Evolutionary conservation across 2,113 vertebrate species (phyloP).

Genomic region (Cyrtonyx montezumae): DNA sequence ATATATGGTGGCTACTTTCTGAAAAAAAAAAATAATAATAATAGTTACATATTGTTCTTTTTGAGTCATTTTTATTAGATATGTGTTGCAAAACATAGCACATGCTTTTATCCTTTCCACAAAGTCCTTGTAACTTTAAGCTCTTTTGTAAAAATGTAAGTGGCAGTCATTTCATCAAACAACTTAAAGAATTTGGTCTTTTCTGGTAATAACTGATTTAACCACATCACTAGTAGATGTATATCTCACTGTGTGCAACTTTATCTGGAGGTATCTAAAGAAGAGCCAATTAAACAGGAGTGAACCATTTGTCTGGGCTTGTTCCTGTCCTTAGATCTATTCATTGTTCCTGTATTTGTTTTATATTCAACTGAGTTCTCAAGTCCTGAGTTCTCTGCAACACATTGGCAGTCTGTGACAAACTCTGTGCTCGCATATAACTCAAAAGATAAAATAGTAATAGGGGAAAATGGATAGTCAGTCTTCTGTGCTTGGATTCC

Average conservation of each 20-base stretch:
- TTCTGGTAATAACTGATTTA: neutral
- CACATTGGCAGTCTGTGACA: neutral
- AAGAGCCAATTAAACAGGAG: neutral
- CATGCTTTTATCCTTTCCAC: neutral
- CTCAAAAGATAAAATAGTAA: constrained; percentile 53
- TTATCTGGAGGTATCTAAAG: neutral
- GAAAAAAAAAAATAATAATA: neutral
- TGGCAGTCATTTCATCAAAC: neutral
- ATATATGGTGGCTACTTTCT: neutral
- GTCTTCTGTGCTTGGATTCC: constrained; percentile 32
- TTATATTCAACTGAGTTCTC: neutral
- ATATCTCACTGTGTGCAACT: neutral
- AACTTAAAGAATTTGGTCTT: neutral
- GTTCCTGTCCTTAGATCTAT: neutral
- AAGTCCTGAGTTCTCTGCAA: neutral
- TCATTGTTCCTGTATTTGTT: neutral
- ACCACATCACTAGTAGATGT: neutral
- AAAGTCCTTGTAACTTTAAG: neutral
- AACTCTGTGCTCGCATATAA: neutral
- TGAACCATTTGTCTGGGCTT: neutral
- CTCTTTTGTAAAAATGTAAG: neutral
- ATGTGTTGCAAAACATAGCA: neutral
- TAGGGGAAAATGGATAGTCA: constrained; percentile 19
- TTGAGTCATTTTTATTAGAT: neutral
- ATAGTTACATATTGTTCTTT: neutral